phyloP scores from a whole-genome alignment of 2,113 vertebrate genomes.

The Poecile atricapillus region DNA sequence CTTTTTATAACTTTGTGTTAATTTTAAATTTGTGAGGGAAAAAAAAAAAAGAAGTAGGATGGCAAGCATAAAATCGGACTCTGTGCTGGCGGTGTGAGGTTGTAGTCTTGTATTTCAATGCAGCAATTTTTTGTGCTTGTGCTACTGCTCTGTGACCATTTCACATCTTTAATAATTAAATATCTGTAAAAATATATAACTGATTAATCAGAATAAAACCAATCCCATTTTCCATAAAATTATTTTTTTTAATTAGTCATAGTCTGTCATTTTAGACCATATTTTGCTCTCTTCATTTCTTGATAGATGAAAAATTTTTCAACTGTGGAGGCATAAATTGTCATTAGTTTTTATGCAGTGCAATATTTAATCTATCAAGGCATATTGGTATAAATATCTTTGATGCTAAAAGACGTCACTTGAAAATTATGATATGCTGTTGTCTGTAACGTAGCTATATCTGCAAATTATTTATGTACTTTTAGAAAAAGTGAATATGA shows the following conservation, averaged over 20 bases:
- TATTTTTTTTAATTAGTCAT: neutral
- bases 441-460: neutral
- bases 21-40: neutral
- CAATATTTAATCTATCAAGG: neutral
- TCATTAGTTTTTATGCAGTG: neutral
- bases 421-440: neutral
- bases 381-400: neutral
- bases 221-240: neutral
- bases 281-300: neutral
- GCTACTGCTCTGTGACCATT: neutral
- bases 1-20: neutral
- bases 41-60: neutral
- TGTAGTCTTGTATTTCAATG: neutral
- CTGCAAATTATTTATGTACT: neutral
- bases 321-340: neutral
- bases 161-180: neutral
- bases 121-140: neutral
- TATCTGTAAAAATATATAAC: neutral
- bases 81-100: neutral
- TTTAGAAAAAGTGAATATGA: neutral
- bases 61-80: neutral
- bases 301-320: neutral
- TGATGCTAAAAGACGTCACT: neutral
- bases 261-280: neutral
- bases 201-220: neutral